Evolutionary conservation across 1,140 invertebrate species (phyloP), one percentile per base, ranked within the genome.

Genomic region (Augochlora pura): DNA sequence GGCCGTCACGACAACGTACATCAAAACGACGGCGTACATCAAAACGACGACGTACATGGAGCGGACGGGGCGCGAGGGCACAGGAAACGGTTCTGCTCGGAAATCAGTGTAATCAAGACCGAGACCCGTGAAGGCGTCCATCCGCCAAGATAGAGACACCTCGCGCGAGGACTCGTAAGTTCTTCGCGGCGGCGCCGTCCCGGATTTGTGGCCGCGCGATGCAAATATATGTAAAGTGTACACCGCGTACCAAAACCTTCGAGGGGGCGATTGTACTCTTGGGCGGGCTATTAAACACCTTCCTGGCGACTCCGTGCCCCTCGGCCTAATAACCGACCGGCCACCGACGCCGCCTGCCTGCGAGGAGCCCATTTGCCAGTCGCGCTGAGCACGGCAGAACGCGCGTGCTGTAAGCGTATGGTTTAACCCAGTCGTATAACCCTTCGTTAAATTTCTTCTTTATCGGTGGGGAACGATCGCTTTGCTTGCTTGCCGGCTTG

Each of bases 221-320:
- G 90, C 90, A 91, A 91, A 91, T 91, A 52, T 90, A 91, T 91
- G 90, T 90, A 91, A 90, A 90, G 81, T 87, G 87, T 76, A 87
- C 73, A 74, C 70, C 81, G 78, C 82, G 80, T 65, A 72, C 81
- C 83, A 62, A 84, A 83, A 87, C 75, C 68, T 64, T 74, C 66
- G 65, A n/a, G n/a, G 52, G 76, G 82, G 81, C 86, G 90, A 92
- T 91, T 90, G 91, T 88, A 89, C 89, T 88, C 88, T 89, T 90
- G 84, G 84, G 79, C 8, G 80, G 86, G 88, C 91, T 90, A 92
- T 93, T 93, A 92, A 91, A 92, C 88, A 91, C 89, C 90, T 91
- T 90, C 89, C 90, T 69, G 88, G 87, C 88, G 88, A 91, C 86
- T 72, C 74, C 74, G 88, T 88, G 76, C 87, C 46, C 81, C 80